These are phyloP conservation scores for Glandiceps talaboti DNA, from an alignment of 53 echinoderm and acorn worm species.

Conservation along the genomic window DNA sequence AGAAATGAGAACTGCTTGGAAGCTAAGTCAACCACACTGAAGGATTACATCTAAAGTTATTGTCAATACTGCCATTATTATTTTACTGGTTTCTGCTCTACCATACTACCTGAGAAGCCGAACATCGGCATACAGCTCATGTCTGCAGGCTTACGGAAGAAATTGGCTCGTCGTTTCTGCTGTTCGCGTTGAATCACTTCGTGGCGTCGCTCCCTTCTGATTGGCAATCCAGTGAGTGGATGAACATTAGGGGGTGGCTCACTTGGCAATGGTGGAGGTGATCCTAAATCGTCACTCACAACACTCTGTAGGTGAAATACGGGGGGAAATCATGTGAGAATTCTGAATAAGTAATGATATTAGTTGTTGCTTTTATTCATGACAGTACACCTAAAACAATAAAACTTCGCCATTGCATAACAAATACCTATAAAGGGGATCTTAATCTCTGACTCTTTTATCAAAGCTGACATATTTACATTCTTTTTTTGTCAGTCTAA, in stretches of 20 bases:
- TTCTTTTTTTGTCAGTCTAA: no score
- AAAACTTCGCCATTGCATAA: no score
- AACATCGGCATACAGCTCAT: conserved; percentile 39
- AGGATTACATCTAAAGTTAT: background rate
- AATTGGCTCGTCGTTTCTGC: conserved; percentile 48
- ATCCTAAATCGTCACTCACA: no score
- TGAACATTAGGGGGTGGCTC: conserved; percentile 1
- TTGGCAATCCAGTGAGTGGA: background rate
- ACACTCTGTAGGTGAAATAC: no score
- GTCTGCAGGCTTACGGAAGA: conserved; percentile 82
- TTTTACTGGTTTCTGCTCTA: conserved; percentile 15
- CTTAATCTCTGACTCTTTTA: no score
- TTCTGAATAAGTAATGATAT: no score
- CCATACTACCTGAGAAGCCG: conserved; percentile 61
- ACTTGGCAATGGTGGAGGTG: conserved; percentile 25
- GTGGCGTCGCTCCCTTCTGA: conserved; percentile 8
- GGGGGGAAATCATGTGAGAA: no score
- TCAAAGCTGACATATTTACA: no score
- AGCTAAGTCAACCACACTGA: background rate
- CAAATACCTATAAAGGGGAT: no score
- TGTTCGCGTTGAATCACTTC: conserved; percentile 30
- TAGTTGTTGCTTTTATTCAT: no score
- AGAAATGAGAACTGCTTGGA: no score
- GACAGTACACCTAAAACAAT: no score
- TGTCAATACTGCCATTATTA: conserved; percentile 10